Percentiles rank a stretch among this genome's conserved stretches.
Conservation (phyloP, 2,797 vertebrate species). For the Nyctalus aviator region DNA sequence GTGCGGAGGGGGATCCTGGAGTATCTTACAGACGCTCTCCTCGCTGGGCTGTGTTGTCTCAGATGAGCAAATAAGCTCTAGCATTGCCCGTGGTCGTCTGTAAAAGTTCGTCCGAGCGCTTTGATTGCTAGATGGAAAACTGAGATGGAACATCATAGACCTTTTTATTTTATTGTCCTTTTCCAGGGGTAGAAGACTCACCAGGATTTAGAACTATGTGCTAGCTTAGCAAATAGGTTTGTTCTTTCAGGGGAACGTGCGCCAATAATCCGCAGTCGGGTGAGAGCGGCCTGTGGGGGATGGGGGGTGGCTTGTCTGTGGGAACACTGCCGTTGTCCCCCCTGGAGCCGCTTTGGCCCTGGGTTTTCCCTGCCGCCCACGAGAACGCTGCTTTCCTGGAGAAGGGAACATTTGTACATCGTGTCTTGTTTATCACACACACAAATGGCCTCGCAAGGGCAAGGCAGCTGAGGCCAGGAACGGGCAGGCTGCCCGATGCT, state of each 20-base stretch:
- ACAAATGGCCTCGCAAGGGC: not conserved
- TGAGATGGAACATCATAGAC: not conserved
- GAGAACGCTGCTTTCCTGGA: not conserved
- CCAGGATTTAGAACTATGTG: not conserved
- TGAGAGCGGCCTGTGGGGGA: fast-evolving
- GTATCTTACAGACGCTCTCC: fast-evolving
- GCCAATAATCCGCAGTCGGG: not conserved
- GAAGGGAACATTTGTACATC: not conserved
- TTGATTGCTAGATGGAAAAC: not conserved
- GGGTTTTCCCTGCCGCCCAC: not conserved
- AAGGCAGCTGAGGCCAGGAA: not conserved
- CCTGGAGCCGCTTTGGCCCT: not conserved
- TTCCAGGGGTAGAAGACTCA: not conserved
- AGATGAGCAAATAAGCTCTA: not conserved
- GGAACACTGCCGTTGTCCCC: not conserved
- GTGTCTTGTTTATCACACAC: not conserved
- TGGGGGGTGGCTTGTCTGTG: fast-evolving
- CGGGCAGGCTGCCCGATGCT: not conserved
- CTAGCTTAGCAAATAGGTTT: not conserved
- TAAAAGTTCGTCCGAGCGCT: not conserved
- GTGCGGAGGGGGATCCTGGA: fast-evolving
- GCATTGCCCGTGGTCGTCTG: fast-evolving
- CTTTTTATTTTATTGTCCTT: conserved; percentile 21
- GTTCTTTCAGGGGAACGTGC: not conserved
- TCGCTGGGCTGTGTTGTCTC: fast-evolving